Percentiles rank a stretch among this genome's conserved stretches.
phyloP scores from a whole-genome alignment of 2,113 vertebrate genomes.

The Chunga burmeisteri region DNA sequence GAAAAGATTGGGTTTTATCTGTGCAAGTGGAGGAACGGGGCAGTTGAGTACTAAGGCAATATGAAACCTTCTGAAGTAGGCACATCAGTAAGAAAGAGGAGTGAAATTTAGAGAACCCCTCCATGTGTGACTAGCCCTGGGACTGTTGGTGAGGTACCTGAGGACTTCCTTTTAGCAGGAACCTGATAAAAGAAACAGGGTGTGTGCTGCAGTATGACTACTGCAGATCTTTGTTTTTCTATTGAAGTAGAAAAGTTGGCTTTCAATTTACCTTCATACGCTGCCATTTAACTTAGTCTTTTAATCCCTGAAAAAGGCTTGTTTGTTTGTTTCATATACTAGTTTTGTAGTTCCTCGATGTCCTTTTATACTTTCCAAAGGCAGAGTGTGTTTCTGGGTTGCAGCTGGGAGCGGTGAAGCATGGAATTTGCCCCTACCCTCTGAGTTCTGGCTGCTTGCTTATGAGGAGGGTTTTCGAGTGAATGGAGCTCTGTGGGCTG shows the following conservation, averaged over 20 bases:
- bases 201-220: background rate
- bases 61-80: background rate
- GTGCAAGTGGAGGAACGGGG: background rate
- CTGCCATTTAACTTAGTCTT: background rate
- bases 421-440: too few species aligned
- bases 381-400: background rate
- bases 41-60: background rate
- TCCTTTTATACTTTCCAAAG: background rate
- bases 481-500: fast-evolving
- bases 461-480: background rate
- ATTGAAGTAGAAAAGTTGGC: background rate
- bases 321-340: background rate
- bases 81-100: background rate
- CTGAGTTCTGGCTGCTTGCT: too few species aligned
- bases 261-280: background rate
- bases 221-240: background rate
- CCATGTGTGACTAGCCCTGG: fast-evolving
- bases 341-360: background rate
- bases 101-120: background rate
- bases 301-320: background rate
- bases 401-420: background rate
- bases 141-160: background rate
- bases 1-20: background rate
- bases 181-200: background rate
- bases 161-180: background rate